A percentile compares a stretch with the other conserved stretches of the same genome.
These are phyloP conservation scores for Dendrocopos noguchii DNA, from an alignment of 2,113 vertebrate species.

Conservation along the genomic window DNA sequence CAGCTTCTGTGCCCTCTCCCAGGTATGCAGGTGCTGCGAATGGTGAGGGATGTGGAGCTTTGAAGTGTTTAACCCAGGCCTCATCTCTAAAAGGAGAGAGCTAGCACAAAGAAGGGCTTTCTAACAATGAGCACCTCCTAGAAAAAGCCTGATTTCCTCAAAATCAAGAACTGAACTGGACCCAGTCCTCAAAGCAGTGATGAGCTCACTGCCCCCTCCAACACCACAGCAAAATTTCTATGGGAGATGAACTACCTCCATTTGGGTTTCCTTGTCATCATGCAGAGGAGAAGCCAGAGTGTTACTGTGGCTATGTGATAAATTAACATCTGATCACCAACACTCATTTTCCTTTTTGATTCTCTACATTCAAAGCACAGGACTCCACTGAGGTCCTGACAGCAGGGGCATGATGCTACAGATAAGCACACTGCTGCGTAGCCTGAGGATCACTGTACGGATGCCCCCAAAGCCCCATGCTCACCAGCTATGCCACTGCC, in stretches of 20 bases:
- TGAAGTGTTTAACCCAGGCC: background rate
- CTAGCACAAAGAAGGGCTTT: background rate
- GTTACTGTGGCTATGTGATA: background rate
- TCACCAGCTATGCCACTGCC: background rate
- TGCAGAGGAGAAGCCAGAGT: background rate
- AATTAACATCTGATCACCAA: background rate
- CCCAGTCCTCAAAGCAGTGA: background rate
- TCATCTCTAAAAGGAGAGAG: background rate
- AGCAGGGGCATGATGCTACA: background rate
- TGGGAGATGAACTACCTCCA: background rate
- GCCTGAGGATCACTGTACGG: background rate
- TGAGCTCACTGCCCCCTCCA: background rate
- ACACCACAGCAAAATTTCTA: background rate
- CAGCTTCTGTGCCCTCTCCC: background rate
- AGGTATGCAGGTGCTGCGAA: background rate
- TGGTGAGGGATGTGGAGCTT: background rate
- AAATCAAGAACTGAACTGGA: background rate
- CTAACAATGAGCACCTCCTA: background rate
- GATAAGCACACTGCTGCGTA: background rate
- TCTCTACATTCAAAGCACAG: background rate
- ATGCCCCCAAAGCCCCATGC: accelerated
- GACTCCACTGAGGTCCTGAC: background rate
- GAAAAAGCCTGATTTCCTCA: background rate
- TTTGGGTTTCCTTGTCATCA: background rate
- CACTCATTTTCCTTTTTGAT: background rate